phyloP scores from a whole-genome alignment of 1,140 invertebrate genomes.

The Platorchestia sp. region DNA sequence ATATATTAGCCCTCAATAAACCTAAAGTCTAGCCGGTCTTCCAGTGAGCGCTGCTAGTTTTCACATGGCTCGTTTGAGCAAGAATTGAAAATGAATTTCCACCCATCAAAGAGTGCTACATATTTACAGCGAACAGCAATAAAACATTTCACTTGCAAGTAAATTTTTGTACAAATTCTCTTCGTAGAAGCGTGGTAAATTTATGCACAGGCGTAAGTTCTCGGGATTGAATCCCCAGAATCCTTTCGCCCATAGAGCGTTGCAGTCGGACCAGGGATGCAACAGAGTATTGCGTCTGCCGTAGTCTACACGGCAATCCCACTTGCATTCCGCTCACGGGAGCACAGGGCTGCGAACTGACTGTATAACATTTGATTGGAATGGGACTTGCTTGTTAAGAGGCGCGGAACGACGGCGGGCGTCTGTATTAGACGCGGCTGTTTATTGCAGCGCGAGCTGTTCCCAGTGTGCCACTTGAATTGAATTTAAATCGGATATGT shows the following conservation, averaged over 20 bases:
- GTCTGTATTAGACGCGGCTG: neutral
- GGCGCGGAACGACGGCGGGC: neutral
- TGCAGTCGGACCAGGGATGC: neutral
- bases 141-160: neutral
- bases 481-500: too few relatives aligned
- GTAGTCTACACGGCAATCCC: neutral
- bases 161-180: neutral
- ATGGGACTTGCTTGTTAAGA: neutral
- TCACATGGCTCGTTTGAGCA: neutral
- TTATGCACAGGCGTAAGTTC: neutral
- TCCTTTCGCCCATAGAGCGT: too few relatives aligned
- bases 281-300: too few relatives aligned
- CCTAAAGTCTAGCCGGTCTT: neutral
- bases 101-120: neutral
- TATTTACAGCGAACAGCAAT: neutral
- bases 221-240: neutral
- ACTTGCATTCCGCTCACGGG: neutral
- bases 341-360: neutral
- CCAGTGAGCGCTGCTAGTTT: neutral
- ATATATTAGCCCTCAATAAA: neutral
- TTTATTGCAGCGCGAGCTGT: too few relatives aligned
- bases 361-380: neutral
- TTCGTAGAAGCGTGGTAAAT: neutral
- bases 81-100: neutral
- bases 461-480: too few relatives aligned